Evolutionary conservation across 2,113 vertebrate species (phyloP), one percentile per base, ranked within the genome.

Genomic region (Glareola pratincola): DNA sequence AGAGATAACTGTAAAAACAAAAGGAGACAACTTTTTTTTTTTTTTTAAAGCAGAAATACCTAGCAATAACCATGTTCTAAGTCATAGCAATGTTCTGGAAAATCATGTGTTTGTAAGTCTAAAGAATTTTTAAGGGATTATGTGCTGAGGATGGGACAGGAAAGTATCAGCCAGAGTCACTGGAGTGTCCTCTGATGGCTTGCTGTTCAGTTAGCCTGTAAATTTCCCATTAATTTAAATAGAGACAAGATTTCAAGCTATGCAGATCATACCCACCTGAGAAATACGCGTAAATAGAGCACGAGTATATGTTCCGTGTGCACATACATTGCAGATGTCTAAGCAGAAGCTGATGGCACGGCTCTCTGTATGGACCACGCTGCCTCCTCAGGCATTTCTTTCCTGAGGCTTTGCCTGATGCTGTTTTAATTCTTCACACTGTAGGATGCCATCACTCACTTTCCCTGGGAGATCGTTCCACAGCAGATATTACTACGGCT

Each of bases 311-410:
- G 3, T 68, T 64, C 68, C 21, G 12, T 29, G 68, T 54, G 43
- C 29, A n/a, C 23, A 34, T 12, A 19, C 10, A 12, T 5, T 23
- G 51, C 64, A 45, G 3, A 50, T 8, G 21, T 34, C 53, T 82
- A 47, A 27, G n/a, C 32, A 50, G 20, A 39, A 36, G 17, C 29
- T 36, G 34, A 15, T 15, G 34, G 37, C n/a, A 18, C 0, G 0
- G 48, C 34, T 36, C 67, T 63, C 67, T 30, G 13, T 12, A 22
- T 2, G 0, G 47, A 24, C 39, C 75, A 8, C 0, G 0, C 45
- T 85, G 75, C 54, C 13, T 60, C 23, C 60, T 69, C 1, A 2
- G 23, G n/a, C 71, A 36, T 51, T 77, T 62, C 29, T 43, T 85
- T 63, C 83, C 75, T 47, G n/a, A 73, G 37, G 71, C 72, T 86